Evolutionary conservation across 2,113 vertebrate species (phyloP).

Genomic region (Alces alces): DNA sequence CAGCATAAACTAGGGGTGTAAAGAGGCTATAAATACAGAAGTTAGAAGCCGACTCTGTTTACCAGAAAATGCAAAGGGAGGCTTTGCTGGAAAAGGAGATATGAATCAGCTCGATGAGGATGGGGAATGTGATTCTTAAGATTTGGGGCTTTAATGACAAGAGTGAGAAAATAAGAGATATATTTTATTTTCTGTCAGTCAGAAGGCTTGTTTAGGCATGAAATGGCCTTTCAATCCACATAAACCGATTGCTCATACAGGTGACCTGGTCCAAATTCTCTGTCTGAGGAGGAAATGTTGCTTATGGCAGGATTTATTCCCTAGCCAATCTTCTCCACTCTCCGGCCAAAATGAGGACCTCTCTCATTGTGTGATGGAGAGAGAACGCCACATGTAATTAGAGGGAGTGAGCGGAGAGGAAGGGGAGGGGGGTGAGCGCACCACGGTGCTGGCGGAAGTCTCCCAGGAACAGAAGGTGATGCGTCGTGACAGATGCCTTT

Average conservation of each 20-base stretch:
- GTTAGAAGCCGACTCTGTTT: not conserved
- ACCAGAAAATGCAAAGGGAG: not conserved
- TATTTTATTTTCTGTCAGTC: constrained; percentile 42
- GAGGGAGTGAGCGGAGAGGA: constrained; percentile 51
- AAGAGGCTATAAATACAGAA: not conserved
- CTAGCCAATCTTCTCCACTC: not conserved
- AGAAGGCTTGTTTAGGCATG: not conserved
- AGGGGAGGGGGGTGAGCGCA: constrained; percentile 26
- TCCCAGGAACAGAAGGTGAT: constrained; percentile 73
- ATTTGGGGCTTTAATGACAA: not conserved
- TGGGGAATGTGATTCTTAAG: not conserved
- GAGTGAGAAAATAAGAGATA: constrained; percentile 28
- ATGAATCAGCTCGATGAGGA: not conserved
- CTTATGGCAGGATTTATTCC: constrained; percentile 55
- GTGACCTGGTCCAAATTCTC: constrained; percentile 50
- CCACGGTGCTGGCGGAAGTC: constrained; percentile 49
- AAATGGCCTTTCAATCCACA: not conserved
- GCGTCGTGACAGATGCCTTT: constrained; percentile 74
- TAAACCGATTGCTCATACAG: constrained; percentile 47
- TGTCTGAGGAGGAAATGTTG: constrained; percentile 31
- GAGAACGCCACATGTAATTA: constrained; percentile 63
- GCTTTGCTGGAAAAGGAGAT: not conserved
- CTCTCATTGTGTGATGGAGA: constrained; percentile 55
- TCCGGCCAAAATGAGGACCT: constrained; percentile 37
- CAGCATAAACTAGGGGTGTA: not conserved